These are phyloP conservation scores for Pollachius pollachius DNA, from an alignment of 2,113 vertebrate species.

Conservation along the genomic window DNA sequence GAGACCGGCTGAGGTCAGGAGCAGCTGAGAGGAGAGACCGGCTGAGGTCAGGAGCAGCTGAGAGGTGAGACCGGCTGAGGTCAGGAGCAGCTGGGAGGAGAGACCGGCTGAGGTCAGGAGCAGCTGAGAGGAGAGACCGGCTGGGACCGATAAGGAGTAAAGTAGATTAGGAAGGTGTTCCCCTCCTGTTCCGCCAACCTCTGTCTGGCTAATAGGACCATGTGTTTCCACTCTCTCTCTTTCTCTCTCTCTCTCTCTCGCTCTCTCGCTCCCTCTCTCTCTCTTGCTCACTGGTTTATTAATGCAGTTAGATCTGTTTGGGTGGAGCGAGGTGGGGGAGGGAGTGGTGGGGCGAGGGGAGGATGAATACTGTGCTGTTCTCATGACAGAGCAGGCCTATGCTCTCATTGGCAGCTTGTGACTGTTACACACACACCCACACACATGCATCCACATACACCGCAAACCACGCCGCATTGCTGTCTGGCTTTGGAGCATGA, in stretches of 20 bases:
- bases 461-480: constrained; percentile 45
- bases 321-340: constrained; percentile 28
- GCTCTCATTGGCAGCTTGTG: constrained; percentile 74
- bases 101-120: constrained; percentile 30
- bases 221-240: neutral
- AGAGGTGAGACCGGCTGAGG: constrained; percentile 3
- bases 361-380: constrained; percentile 65
- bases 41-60: constrained; percentile 30
- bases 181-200: neutral
- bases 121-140: constrained; percentile 14
- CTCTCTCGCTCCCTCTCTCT: neutral
- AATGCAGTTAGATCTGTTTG: constrained; percentile 22
- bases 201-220: no score
- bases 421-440: constrained; percentile 55
- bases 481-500: constrained; percentile 61
- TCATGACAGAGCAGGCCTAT: constrained; percentile 63
- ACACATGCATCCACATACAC: constrained; percentile 13
- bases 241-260: neutral
- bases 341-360: constrained; percentile 15
- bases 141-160: constrained; percentile 64
- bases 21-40: no score
- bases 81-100: constrained; percentile 19
- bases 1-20: constrained; percentile 47
- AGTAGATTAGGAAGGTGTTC: constrained; percentile 66
- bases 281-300: constrained; percentile 33